Evolutionary conservation across 1,140 invertebrate genomes (phyloP).

Genomic region (Babylonia areolata): DNA sequence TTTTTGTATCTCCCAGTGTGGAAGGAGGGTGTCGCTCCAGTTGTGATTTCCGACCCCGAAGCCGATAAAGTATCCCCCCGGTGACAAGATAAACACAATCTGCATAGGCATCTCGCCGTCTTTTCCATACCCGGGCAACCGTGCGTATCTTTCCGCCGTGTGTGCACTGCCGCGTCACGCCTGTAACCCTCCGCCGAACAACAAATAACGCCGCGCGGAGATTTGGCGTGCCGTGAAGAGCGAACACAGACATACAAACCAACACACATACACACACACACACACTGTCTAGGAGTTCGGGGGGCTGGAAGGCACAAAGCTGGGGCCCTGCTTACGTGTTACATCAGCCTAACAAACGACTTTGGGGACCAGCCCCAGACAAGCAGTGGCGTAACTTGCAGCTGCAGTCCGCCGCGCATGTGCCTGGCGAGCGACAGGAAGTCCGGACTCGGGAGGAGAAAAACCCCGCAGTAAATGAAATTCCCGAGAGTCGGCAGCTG

Average conservation of each 20-base stretch:
- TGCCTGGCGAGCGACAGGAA: too few relatives aligned
- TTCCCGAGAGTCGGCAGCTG: not conserved
- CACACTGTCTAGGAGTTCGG: not conserved
- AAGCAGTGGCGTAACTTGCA: not conserved
- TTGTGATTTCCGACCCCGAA: not conserved
- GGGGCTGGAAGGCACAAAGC: not conserved
- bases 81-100: slow-evolving; percentile 12
- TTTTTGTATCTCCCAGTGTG: not conserved
- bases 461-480: not conserved
- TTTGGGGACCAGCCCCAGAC: not conserved
- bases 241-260: too few relatives aligned
- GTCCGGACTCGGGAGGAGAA: too few relatives aligned
- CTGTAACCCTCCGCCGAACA: too few relatives aligned
- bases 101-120: not conserved
- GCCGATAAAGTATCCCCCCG: not conserved
- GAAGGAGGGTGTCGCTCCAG: not conserved
- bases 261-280: too few relatives aligned
- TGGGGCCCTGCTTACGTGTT: not conserved
- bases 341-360: slow-evolving; percentile 3
- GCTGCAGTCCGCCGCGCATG: not conserved
- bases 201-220: too few relatives aligned
- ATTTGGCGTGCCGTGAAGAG: too few relatives aligned
- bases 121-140: not conserved
- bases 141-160: not conserved
- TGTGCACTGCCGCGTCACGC: not conserved